phyloP scores from a whole-genome alignment of 2,797 vertebrate genomes.

The Semaprochilodus insignis region DNA sequence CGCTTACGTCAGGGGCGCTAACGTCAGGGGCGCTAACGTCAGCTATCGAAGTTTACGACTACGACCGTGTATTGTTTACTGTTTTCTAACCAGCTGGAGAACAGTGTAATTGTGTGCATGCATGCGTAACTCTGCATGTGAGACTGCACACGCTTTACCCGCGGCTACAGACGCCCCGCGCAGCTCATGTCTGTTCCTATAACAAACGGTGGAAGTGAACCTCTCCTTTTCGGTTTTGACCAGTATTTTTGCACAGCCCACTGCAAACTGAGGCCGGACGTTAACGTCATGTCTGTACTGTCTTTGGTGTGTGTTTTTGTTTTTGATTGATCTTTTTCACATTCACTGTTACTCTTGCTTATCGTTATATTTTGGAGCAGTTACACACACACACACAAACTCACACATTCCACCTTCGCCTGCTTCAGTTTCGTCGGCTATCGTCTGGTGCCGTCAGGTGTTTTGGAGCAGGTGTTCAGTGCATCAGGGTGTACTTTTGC shows the following conservation, averaged over 20 bases:
- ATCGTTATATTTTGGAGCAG: neutral
- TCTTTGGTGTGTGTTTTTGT: neutral
- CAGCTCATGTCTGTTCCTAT: slow-evolving; percentile 15
- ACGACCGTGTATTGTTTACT: slow-evolving; percentile 74
- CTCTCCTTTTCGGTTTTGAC: slow-evolving; percentile 11
- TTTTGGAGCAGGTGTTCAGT: too few relatives aligned
- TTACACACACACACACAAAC: too few relatives aligned
- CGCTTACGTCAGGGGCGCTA: slow-evolving; percentile 28
- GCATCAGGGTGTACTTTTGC: neutral
- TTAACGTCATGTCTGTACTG: neutral
- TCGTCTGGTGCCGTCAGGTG: neutral
- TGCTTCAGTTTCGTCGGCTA: neutral
- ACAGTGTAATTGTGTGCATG: slow-evolving; percentile 13
- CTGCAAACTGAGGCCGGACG: slow-evolving; percentile 12
- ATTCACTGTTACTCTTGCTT: neutral
- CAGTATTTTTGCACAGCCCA: slow-evolving; percentile 58
- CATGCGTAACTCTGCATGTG: neutral
- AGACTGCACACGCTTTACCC: neutral
- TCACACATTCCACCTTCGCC: neutral
- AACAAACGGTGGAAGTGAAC: neutral
- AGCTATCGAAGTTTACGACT: slow-evolving; percentile 70
- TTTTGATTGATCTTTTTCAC: neutral
- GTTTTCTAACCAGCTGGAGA: slow-evolving; percentile 70
- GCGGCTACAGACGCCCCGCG: too few relatives aligned
- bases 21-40: slow-evolving; percentile 33